Conservation (phyloP, 2,797 vertebrate genomes). For the Tenualosa thibaudeaui region DNA sequence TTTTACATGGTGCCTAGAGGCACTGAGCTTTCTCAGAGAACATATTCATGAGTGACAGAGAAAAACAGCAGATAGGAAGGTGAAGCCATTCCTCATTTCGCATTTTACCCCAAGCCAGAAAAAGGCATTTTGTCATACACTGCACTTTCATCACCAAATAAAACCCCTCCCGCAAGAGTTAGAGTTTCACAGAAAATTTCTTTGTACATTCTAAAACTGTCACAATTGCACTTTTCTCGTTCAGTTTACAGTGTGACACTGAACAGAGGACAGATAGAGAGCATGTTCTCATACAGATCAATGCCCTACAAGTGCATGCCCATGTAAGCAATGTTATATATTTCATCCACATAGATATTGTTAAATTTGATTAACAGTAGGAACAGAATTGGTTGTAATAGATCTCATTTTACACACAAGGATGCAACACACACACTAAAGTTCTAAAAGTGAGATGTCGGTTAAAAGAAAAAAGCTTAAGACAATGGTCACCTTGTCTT, state of each 20-base stretch:
- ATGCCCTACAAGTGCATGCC: background rate
- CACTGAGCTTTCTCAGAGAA: background rate
- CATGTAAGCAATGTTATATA: background rate
- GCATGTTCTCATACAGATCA: background rate
- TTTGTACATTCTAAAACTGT: background rate
- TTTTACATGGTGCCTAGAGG: background rate
- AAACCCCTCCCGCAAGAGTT: background rate
- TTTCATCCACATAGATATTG: no score
- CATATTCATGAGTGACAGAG: background rate
- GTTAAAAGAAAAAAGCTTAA: background rate
- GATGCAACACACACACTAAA: no score
- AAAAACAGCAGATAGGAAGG: slow-evolving; percentile 4
- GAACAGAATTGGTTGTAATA: no score
- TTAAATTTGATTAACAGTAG: background rate
- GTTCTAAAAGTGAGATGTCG: background rate
- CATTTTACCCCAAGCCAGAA: background rate
- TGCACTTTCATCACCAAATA: background rate
- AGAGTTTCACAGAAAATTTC: background rate
- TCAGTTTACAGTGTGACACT: background rate
- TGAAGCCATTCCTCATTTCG: background rate
- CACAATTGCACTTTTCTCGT: background rate
- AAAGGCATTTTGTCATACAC: background rate
- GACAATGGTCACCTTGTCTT: background rate
- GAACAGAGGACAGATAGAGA: background rate
- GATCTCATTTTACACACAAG: no score